Conservation (phyloP, 2,888 invertebrate species). For the Drosophila testacea region DNA sequence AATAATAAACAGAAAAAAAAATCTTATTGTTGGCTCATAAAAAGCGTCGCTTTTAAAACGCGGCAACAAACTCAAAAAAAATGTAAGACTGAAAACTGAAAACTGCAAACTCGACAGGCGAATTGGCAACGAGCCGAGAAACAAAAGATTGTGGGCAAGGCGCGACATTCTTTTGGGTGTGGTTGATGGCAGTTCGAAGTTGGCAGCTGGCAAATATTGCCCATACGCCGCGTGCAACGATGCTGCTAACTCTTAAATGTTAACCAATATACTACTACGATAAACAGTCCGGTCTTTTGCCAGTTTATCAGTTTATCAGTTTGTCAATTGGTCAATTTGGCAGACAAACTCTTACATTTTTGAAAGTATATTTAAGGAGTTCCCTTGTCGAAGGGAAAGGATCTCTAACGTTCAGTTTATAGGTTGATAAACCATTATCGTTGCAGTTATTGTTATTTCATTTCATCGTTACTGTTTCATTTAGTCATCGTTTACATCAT, state of each 20-base stretch:
- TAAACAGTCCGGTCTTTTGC: not conserved
- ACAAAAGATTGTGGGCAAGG: constrained; percentile 54
- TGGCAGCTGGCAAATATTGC: constrained; percentile 43
- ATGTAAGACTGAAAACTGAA: constrained; percentile 22
- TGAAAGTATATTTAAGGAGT: not conserved
- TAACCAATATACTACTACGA: not conserved
- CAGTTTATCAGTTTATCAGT: not conserved
- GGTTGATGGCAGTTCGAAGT: constrained; percentile 14
- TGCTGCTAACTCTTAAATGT: constrained; percentile 6
- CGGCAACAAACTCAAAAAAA: constrained; percentile 32
- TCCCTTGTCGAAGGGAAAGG: constrained; percentile 5
- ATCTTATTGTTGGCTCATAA: constrained; percentile 56
- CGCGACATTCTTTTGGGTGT: constrained; percentile 57
- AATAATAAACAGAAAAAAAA: constrained; percentile 19
- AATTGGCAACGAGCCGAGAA: constrained; percentile 37
- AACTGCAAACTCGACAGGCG: constrained; percentile 19
- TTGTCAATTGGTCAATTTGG: not conserved
- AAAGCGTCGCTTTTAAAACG: constrained; percentile 46
- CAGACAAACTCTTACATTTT: not conserved
- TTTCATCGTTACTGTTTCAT: not conserved
- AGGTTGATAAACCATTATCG: not conserved
- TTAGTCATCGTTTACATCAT: not conserved
- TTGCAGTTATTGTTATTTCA: constrained; percentile 2
- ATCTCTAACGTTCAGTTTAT: constrained; percentile 1
- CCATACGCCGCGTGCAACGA: constrained; percentile 57